phyloP scores from a whole-genome alignment of 2,888 invertebrate species.

The Leptarthrus brevirostris region DNA sequence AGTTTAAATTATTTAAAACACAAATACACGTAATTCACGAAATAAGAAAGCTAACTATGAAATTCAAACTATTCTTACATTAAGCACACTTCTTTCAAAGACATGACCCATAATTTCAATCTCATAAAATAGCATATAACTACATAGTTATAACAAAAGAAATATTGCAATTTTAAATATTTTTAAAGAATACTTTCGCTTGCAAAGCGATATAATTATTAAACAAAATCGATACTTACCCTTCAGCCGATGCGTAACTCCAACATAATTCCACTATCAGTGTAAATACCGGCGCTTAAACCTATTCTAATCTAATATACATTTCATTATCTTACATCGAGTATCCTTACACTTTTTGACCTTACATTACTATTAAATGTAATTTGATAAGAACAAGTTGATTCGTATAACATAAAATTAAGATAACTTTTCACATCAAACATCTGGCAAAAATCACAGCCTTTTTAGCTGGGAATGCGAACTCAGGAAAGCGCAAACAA shows the following conservation, averaged over 20 bases:
- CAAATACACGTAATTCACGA: too few species aligned
- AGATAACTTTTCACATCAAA: conserved; percentile 17
- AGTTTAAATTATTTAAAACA: too few species aligned
- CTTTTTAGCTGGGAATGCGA: too few species aligned
- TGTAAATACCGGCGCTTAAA: background rate
- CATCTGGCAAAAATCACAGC: background rate
- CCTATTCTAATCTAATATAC: background rate
- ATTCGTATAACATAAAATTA: background rate
- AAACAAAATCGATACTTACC: conserved; percentile 43
- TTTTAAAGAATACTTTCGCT: background rate
- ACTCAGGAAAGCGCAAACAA: too few species aligned
- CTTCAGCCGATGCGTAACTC: conserved; percentile 20
- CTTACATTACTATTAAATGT: background rate
- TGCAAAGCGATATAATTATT: background rate
- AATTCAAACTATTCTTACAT: too few species aligned
- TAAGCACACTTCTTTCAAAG: too few species aligned
- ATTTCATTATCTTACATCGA: background rate
- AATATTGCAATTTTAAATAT: too few species aligned
- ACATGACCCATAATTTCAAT: too few species aligned
- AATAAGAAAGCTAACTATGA: too few species aligned
- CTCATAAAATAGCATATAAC: too few species aligned
- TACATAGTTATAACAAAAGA: too few species aligned
- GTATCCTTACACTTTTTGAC: background rate
- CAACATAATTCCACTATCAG: conserved; percentile 24
- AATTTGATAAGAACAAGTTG: background rate